Base-by-base conservation (phyloP, 2,113 vertebrate genomes). In the Pseudois nayaur region DNA sequence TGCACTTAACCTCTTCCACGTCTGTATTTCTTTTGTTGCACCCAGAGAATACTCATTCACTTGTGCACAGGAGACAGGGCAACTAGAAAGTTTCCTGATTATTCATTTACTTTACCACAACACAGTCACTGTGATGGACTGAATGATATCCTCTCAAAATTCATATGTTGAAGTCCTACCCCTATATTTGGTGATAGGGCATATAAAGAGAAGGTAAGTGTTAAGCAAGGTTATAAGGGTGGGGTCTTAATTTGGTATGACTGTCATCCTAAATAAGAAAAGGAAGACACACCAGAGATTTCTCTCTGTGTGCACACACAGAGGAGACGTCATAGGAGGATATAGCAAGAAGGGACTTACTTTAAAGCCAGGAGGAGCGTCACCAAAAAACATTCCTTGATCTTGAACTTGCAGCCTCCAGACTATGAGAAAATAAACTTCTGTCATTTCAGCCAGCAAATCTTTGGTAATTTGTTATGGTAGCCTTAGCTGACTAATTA, bases 51-150 rank as follows among this genome's bases (percentile, higher is more conserved):
- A 79, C 36, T 59, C 17, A 29, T 60, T 95, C 55, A 19, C 33
- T 55, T 45, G 6, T 17, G 48, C 12, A 54, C 3, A 45, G 8
- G 29, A 40, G 87, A 92, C 27, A 15, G 43, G 74, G 29, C 33
- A 82, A 57, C 94, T 79, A 89, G 54, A 85, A 94, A 64, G 71
- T 31, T 19, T 59, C 33, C 10, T 81, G 25, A 81, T 85, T 71
- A n/a, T 16, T 57, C 29, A 40, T 94, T 94, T 54, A 36, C n/a
- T 31, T 48, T 89, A 52, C 57, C 3, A 85, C 43, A 54, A 52
- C 9, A 71, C 27, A 52, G 5, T 76, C 43, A 54, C 13, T 62
- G 25, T 29, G 60, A 74, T 27, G 8, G 27, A 40, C 64, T 16
- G 17, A 74, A 40, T 50, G 31, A 1, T 62, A 29, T 16, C 40